These are phyloP conservation scores for Dynastes grantii DNA, from an alignment of 2,888 invertebrate genomes.

Conservation along the genomic window DNA sequence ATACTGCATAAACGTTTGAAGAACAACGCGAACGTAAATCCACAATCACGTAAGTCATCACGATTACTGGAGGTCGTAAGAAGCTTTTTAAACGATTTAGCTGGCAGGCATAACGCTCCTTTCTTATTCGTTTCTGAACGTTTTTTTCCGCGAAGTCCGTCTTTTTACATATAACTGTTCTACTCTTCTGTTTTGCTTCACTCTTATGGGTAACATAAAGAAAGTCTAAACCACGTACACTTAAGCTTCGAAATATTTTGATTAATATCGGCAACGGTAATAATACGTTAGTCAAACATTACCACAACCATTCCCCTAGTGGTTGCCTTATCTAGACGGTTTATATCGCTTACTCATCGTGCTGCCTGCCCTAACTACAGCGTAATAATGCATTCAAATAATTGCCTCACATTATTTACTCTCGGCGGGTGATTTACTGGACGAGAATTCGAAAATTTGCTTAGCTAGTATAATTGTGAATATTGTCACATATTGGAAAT, in stretches of 20 bases:
- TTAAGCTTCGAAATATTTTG: slow-evolving; percentile 57
- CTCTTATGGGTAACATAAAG: slow-evolving; percentile 29
- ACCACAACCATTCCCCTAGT: slow-evolving; percentile 48
- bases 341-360: slow-evolving; percentile 52
- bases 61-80: slow-evolving; percentile 17
- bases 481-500: background rate
- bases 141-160: slow-evolving; percentile 29
- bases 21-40: background rate
- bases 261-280: slow-evolving; percentile 60
- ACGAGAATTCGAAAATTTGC: slow-evolving; percentile 3
- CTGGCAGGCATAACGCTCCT: slow-evolving; percentile 44
- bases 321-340: slow-evolving; percentile 54
- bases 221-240: slow-evolving; percentile 53
- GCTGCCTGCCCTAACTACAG: slow-evolving; percentile 12
- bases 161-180: slow-evolving; percentile 38
- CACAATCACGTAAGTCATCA: slow-evolving; percentile 2
- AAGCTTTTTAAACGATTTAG: slow-evolving; percentile 53
- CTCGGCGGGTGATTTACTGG: background rate
- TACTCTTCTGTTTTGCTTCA: slow-evolving; percentile 43
- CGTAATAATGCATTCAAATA: slow-evolving; percentile 35
- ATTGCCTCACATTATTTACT: slow-evolving; percentile 43
- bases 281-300: slow-evolving; percentile 56
- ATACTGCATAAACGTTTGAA: no score
- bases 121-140: slow-evolving; percentile 26
- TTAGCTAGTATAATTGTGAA: background rate